Conservation (phyloP, 2,113 vertebrate species). For the Aythya baeri region DNA sequence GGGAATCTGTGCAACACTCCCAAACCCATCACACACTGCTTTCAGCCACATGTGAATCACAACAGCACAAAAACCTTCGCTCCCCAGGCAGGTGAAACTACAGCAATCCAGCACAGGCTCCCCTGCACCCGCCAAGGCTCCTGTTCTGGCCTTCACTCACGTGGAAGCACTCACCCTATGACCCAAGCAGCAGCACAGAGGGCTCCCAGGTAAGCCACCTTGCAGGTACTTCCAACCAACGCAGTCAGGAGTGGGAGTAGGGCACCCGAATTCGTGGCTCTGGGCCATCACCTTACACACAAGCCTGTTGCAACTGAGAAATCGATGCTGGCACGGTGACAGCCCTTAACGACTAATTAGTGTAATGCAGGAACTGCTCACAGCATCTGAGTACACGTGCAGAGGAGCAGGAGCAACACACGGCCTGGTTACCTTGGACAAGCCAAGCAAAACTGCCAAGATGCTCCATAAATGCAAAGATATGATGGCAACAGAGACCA, state of each 20-base stretch:
- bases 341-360: neutral
- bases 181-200: neutral
- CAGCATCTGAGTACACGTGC: accelerated
- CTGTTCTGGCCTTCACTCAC: neutral
- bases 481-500: neutral
- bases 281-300: neutral
- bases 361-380: neutral
- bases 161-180: neutral
- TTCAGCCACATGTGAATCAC: neutral
- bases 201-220: neutral
- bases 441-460: neutral
- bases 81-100: neutral
- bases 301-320: neutral
- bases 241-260: neutral
- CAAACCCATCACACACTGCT: neutral
- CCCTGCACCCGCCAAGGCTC: neutral
- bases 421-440: neutral
- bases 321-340: accelerated
- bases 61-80: neutral
- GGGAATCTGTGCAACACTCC: neutral
- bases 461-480: neutral
- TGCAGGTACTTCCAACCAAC: neutral
- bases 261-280: neutral
- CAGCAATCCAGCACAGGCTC: neutral
- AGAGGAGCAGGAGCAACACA: neutral